Percentiles rank a stretch among this genome's conserved stretches.
These are phyloP conservation scores for Argyresthia albistria DNA, from an alignment of 2,888 invertebrate genomes.

Conservation along the genomic window DNA sequence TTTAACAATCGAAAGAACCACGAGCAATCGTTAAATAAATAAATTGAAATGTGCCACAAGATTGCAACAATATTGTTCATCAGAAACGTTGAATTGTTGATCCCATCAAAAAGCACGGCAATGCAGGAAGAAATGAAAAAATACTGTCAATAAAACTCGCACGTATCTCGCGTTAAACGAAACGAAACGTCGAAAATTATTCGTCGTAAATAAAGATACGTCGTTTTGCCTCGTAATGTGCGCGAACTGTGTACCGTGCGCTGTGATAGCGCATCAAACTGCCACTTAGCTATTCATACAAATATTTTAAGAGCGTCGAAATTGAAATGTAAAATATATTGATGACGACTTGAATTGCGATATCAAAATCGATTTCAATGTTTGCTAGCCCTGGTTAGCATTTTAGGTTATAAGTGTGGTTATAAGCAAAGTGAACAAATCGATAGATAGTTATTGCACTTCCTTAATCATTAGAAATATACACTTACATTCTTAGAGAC, in stretches of 20 bases:
- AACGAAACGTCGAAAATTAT: constrained; percentile 1
- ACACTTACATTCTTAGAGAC: no score
- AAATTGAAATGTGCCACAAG: no score
- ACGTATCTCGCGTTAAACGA: constrained; percentile 9
- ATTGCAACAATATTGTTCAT: no score
- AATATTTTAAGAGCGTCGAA: not conserved
- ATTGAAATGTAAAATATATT: not conserved
- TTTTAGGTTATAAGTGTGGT: not conserved
- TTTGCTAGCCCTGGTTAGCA: not conserved
- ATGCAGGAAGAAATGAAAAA: constrained; percentile 47
- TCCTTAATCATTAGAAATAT: no score
- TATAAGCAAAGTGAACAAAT: no score
- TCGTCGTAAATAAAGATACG: constrained; percentile 1
- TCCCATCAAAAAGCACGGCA: constrained; percentile 16
- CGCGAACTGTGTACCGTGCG: not conserved
- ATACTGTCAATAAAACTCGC: constrained; percentile 45
- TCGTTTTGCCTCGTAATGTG: not conserved
- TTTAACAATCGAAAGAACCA: no score
- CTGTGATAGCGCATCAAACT: not conserved
- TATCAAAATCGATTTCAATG: not conserved
- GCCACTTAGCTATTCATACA: not conserved
- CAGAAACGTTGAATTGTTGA: no score
- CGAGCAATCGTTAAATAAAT: no score
- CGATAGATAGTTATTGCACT: no score
- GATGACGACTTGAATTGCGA: not conserved